Evolutionary conservation across 1,140 invertebrate genomes (phyloP).

Genomic region (Cydia pomonella): DNA sequence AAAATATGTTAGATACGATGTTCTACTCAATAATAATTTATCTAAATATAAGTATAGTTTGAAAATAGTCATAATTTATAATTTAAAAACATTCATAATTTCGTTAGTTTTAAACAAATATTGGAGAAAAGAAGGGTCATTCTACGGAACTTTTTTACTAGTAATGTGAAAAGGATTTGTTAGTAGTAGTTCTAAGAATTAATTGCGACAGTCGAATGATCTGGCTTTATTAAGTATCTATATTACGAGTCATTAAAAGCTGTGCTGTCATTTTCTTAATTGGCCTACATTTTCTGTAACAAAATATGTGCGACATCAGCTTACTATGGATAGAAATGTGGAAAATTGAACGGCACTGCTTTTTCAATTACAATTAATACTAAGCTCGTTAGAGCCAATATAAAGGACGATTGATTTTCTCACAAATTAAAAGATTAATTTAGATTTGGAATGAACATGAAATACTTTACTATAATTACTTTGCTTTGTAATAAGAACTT

Average conservation of each 20-base stretch:
- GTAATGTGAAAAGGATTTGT: neutral
- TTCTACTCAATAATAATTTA: too few species aligned
- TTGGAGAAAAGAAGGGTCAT: too few species aligned
- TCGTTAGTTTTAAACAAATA: too few species aligned
- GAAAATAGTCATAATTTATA: too few species aligned
- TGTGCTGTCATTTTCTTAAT: slow-evolving; percentile 19
- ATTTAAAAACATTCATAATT: too few species aligned
- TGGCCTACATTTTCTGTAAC: slow-evolving; percentile 27
- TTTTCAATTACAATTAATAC: neutral
- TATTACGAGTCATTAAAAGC: slow-evolving; percentile 24
- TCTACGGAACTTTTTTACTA: too few species aligned
- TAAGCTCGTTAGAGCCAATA: neutral
- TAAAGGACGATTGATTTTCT: slow-evolving; percentile 2
- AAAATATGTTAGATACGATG: too few species aligned
- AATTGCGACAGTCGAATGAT: neutral
- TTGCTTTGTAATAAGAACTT: neutral
- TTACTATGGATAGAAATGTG: slow-evolving; percentile 23
- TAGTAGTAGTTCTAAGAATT: neutral
- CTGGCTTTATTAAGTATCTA: slow-evolving; percentile 3
- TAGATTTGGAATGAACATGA: neutral
- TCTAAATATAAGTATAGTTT: too few species aligned
- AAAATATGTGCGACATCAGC: slow-evolving; percentile 1
- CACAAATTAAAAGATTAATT: slow-evolving; percentile 9
- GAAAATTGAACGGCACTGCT: slow-evolving; percentile 6
- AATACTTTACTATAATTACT: neutral